Evolutionary conservation across 53 echinoderm and acorn worm species (phyloP), one percentile per base, ranked within the genome.

Genomic region (Paelopatides confundens): DNA sequence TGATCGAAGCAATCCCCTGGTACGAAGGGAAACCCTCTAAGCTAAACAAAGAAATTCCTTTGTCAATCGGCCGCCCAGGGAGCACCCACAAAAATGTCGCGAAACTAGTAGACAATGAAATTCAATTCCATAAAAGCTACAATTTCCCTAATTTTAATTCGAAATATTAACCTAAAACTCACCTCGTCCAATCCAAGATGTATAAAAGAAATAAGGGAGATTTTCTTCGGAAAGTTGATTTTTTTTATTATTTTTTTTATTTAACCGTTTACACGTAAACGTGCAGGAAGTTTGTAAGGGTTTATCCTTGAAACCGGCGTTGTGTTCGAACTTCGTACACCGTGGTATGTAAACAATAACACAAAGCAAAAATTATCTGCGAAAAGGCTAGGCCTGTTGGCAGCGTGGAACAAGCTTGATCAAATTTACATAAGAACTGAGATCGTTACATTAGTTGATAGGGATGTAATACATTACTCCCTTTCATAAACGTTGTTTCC

Each of bases 21-120:
- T 29, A 40, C 74, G 68, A 74, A 40, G 74, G 74, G 12, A 40
- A 58, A 40, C 47, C 46, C 27, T 46, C 74, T 39, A 74, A 18
- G 39, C 74, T 74, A 74, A 39, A 70, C 70, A 70, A 70, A 70
- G 70, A 70, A 70, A 70, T 70, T 70, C 70, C 70, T 70, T 70
- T 70, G 70, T 70, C 70, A 31, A 70, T 15, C 70, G 36, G 70
- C 70, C 70, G 70, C 70, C 70, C 70, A 70, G 70, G 70, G 70
- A 70, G 70, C 39, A 37, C 70, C 70, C 70, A 39, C 70, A 70
- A 70, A 70, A 37, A 70, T 70, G 70, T 70, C 70, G 70, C 70
- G 70, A n/a, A 70, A 70, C 70, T 70, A 70, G 70, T 70, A 70
- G 70, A 70, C 70, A 70, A 70, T 70, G 70, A 70, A 70, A 4